phyloP scores from a whole-genome alignment of 2,888 invertebrate genomes.

The Patella depressa region DNA sequence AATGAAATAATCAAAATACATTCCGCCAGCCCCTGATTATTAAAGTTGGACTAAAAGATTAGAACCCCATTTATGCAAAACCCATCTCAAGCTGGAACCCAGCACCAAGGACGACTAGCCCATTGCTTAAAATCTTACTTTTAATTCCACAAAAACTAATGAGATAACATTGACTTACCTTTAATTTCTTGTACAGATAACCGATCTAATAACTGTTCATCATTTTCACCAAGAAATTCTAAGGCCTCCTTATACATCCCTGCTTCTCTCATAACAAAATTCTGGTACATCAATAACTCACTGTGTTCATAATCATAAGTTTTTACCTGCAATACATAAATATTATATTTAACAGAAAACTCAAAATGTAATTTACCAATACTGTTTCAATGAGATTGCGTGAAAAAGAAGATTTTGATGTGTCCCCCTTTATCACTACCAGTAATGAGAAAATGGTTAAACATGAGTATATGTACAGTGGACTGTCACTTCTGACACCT shows the following conservation, averaged over 20 bases:
- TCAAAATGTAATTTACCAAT: no score
- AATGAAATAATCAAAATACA: no score
- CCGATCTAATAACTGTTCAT: conserved; percentile 93
- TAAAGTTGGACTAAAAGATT: no score
- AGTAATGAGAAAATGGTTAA: no score
- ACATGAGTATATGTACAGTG: no score
- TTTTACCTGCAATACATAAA: conserved; percentile 60
- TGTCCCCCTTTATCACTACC: no score
- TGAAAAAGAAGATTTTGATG: no score
- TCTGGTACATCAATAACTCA: conserved; percentile 96
- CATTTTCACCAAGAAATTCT: conserved; percentile 88
- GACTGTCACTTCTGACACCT: no score
- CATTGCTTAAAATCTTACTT: not conserved
- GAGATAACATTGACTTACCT: conserved; percentile 76
- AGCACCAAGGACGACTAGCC: not conserved
- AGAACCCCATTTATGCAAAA: not conserved
- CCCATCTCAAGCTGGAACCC: not conserved
- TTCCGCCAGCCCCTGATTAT: no score
- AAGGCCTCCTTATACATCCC: conserved; percentile 88
- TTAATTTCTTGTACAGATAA: conserved; percentile 91
- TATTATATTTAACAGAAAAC: no score
- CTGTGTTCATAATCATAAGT: conserved; percentile 92
- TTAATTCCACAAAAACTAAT: not conserved
- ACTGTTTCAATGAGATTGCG: no score
- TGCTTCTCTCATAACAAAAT: conserved; percentile 93